Percentiles rank a stretch among this genome's conserved stretches.
Evolutionary conservation across 2,113 vertebrate species (phyloP).

Genomic region (Cheirogaleus medius): DNA sequence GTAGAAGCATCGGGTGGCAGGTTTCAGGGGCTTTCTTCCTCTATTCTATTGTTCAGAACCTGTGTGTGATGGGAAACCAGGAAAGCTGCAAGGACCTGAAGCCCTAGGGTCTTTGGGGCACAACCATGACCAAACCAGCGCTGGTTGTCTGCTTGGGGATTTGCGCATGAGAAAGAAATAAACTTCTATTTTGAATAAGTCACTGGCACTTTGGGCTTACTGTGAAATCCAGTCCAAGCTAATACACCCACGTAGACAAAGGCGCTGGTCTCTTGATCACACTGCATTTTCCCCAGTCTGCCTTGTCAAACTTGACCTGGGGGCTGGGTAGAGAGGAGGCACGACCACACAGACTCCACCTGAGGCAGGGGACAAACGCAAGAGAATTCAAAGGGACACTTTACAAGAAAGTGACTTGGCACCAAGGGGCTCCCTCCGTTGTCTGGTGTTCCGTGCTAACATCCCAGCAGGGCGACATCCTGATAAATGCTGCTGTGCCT

Average conservation of each 20-base stretch:
- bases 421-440: not conserved
- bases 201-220: not conserved
- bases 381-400: not conserved
- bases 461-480: not conserved
- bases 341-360: not conserved
- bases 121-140: not conserved
- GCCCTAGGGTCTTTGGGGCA: not conserved
- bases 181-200: not conserved
- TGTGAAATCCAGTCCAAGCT: not conserved
- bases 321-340: not conserved
- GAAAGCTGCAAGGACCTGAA: not conserved
- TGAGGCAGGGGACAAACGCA: not conserved
- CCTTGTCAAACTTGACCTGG: not conserved
- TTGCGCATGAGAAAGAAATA: not conserved
- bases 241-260: not conserved
- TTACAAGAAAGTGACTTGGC: not conserved
- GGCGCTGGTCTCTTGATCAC: not conserved
- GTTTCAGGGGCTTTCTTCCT: not conserved
- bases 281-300: not conserved
- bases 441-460: not conserved
- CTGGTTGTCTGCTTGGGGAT: not conserved
- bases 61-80: not conserved
- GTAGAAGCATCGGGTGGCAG: not conserved
- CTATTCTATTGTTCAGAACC: not conserved
- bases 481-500: not conserved